A percentile compares a stretch with the other conserved stretches of the same genome.
Evolutionary conservation across 2,888 invertebrate species (phyloP).

Genomic region (Shargacucullia verbasci): DNA sequence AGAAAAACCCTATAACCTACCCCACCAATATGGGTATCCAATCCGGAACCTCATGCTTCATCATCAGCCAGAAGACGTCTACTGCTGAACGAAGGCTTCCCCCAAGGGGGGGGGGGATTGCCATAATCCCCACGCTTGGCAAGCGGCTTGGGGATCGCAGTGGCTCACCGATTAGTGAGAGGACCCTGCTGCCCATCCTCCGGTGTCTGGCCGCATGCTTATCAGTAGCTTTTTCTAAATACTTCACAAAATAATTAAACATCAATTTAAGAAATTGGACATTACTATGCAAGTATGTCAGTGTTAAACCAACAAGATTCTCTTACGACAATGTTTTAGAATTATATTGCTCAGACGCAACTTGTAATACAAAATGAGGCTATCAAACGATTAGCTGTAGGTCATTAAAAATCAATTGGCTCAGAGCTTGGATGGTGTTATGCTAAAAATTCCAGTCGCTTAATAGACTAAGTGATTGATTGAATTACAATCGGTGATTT

Average conservation of each 20-base stretch:
- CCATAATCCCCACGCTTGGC: too few relatives aligned
- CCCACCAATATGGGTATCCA: too few relatives aligned
- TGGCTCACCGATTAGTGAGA: too few relatives aligned
- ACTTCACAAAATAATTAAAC: background rate
- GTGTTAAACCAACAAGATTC: constrained; percentile 21
- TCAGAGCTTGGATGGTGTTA: constrained; percentile 20
- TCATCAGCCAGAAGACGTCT: too few relatives aligned
- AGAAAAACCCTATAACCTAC: too few relatives aligned
- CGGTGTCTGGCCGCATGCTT: too few relatives aligned
- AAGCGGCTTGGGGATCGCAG: too few relatives aligned
- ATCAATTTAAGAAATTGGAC: background rate
- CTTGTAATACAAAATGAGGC: constrained; percentile 39
- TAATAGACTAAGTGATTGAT: constrained; percentile 50
- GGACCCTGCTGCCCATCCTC: too few relatives aligned
- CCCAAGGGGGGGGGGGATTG: too few relatives aligned
- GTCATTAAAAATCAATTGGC: constrained; percentile 40
- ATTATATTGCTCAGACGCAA: constrained; percentile 31
- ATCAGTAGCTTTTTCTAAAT: background rate
- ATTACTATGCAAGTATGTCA: constrained; percentile 30
- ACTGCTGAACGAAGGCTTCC: too few relatives aligned
- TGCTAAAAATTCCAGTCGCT: constrained; percentile 33
- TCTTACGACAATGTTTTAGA: constrained; percentile 21
- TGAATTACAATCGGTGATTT: constrained; percentile 53
- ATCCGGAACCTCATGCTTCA: too few relatives aligned
- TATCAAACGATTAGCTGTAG: constrained; percentile 39